Base-by-base conservation (phyloP, 1,140 invertebrate species). In the Apocrypta bakeri region DNA sequence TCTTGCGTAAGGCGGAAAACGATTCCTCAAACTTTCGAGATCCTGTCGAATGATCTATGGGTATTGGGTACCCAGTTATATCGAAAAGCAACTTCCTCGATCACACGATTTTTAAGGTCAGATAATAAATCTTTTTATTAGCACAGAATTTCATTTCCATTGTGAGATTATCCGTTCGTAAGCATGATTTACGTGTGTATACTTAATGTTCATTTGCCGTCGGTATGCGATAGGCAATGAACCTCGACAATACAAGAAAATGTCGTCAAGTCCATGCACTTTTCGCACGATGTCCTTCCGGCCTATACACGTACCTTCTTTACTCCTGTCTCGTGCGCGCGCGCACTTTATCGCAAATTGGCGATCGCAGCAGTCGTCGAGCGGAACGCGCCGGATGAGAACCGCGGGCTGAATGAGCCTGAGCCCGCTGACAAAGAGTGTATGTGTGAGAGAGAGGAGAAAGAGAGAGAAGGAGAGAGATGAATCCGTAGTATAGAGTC, bases 351-450 rank as follows among this genome's bases (percentile, higher is more conserved):
- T 82, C 80, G 73, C 73, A 42, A 71, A 76, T 77, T 74, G 74
- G 74, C 72, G 69, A 75, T 75, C 79, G 79, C 12, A 21, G 17
- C 42, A 37, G 29, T 56, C 66, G 37, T 24, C 31, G 31, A 33
- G 78, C 71, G 79, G 72, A 80, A 80, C 61, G 71, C 40, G 74
- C 56, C 48, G 81, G 74, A 82, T 82, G 81, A 82, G 81, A 82
- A 82, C 81, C 81, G 40, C 42, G 29, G 81, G 11, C 37, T 66
- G 64, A 66, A 66, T 25, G 48, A 71, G 25, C 68, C n/a, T 37
- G 33, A 37, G 21, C 27, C 61, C 24, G 66, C 31, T 69, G 73
- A 81, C 73, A 73, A 63, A 61, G 72, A n/a, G n/a, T n/a, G n/a
- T n/a, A n/a, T n/a, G n/a, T n/a, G n/a, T 31, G 31, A 71, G 79